Base-by-base conservation (phyloP, 1,140 invertebrate species). In the Bombus ignitus region DNA sequence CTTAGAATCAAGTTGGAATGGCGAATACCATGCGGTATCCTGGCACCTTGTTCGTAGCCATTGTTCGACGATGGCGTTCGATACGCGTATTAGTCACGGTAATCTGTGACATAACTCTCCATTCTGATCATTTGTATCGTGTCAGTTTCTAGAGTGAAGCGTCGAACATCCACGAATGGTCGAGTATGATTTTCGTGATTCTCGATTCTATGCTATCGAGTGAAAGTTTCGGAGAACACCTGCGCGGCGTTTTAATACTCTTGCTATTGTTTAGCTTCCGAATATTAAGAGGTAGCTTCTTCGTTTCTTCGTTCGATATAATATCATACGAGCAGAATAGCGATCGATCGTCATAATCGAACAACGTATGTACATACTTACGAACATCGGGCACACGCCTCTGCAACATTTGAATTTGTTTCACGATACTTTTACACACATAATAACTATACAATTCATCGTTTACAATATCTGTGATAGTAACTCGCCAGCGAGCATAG, bases 401-500 rank as follows among this genome's bases (percentile, higher is more conserved):
- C 71, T 28, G 66, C 85, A 76, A 74, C 59, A 25, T 65, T 80
- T 86, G 62, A 62, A 82, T 80, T 77, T 86, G 18, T 71, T 86
- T 47, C 80, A 88, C 70, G 81, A 28, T 70, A 85, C 57, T 88
- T 78, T 88, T 86, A 85, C 86, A 83, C 81, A 91, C 81, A 86
- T 83, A 79, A 65, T 84, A 88, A 91, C 85, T 87, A 89, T 91
- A 92, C 90, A 89, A 88, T 81, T 87, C 66, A 62, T 81, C 75
- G 88, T 87, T 86, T 91, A 90, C 92, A 93, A 92, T 93, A 92
- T 93, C 90, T 85, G 59, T 83, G 74, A 88, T 93, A 93, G 90
- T 92, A 92, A 94, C 93, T 94, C 94, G 94, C 94, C 94, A 88
- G 94, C 94, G 94, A 94, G 94, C 92, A 88, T 81, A 90, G 91